Percentiles rank a stretch among this genome's conserved stretches.
Conservation (phyloP, 1,140 invertebrate genomes). For the Bombus confusus region DNA sequence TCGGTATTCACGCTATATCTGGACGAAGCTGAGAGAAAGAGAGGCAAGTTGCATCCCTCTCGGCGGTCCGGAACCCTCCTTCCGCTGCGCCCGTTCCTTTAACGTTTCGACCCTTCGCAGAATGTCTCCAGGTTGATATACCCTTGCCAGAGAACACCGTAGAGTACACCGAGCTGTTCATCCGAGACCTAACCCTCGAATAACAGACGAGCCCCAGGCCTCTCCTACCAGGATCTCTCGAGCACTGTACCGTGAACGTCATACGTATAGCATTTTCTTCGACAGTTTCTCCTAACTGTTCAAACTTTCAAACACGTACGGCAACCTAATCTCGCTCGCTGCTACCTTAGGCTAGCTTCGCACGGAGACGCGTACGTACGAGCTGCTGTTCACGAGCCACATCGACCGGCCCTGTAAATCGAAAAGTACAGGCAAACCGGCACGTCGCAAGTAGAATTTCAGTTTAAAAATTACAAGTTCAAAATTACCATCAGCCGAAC, state of each 20-base stretch:
- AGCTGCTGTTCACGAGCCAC: too few species aligned
- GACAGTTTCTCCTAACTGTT: not conserved
- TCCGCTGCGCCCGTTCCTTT: conserved; percentile 26
- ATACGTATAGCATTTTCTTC: not conserved
- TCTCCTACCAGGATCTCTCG: conserved; percentile 8
- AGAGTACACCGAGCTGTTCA: conserved; percentile 7
- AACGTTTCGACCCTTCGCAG: conserved; percentile 49
- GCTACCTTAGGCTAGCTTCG: not conserved
- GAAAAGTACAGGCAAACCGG: accelerated
- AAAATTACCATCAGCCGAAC: too few species aligned
- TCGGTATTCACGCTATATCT: conserved; percentile 23
- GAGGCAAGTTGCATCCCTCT: conserved; percentile 44
- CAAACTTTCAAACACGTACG: not conserved
- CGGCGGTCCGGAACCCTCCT: conserved; percentile 39
- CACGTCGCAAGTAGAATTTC: too few species aligned
- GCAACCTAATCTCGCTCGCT: not conserved
- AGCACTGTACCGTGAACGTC: conserved; percentile 37
- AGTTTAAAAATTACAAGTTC: accelerated
- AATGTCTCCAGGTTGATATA: conserved; percentile 50
- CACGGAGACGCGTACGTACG: too few species aligned
- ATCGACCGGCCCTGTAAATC: too few species aligned
- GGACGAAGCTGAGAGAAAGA: conserved; percentile 29
- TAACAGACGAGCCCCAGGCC: conserved; percentile 31
- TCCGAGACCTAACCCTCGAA: conserved; percentile 39
- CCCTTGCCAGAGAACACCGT: conserved; percentile 31